Evolutionary conservation across 2,113 vertebrate genomes (phyloP), one percentile per base, ranked within the genome.

Genomic region (Brachyistius frenatus): DNA sequence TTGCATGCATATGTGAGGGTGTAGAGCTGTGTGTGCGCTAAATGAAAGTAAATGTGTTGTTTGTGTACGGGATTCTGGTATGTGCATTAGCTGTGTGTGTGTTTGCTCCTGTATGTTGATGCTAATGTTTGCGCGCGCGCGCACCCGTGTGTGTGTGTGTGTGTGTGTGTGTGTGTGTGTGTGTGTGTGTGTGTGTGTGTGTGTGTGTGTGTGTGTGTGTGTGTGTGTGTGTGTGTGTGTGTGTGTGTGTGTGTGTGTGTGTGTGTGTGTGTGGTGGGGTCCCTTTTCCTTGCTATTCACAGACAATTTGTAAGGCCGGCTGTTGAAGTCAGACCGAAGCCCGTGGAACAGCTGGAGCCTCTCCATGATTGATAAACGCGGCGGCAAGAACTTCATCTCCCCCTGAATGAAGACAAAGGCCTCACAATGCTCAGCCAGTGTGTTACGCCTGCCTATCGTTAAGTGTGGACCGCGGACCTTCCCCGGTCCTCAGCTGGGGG

Each of bases 271-370:
- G 67, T 5, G 66, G 55, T 41, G 61, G 90, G 94, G 85, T 75
- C 94, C 94, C 94, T 95, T 92, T 95, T 95, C 94, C 94, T 80
- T 93, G 93, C 96, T 96, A 97, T 98, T 99, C 97, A 98, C 95
- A 98, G 96, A 96, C 98, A 99, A 99, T 99, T 99, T 99, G 98
- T 99, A 97, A 97, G 96, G 96, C 95, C 96, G 96, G 95, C 95
- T 96, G 96, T 96, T 93, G 96, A 97, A 96, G 96, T 96, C 96
- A 93, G 95, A 96, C 96, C 95, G 96, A 97, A 97, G 96, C 94
- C 95, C 91, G 94, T 93, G 86, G 96, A 98, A 99, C 98, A 99
- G 98, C 98, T 99, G 98, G 98, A 99, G 98, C 96, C 96, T 94
- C 95, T 92, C 95, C 93, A 94, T 99, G 98, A 99, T 98, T 99